Conservation (phyloP, 1,140 invertebrate genomes). For the Anoplolepis gracilipes region DNA sequence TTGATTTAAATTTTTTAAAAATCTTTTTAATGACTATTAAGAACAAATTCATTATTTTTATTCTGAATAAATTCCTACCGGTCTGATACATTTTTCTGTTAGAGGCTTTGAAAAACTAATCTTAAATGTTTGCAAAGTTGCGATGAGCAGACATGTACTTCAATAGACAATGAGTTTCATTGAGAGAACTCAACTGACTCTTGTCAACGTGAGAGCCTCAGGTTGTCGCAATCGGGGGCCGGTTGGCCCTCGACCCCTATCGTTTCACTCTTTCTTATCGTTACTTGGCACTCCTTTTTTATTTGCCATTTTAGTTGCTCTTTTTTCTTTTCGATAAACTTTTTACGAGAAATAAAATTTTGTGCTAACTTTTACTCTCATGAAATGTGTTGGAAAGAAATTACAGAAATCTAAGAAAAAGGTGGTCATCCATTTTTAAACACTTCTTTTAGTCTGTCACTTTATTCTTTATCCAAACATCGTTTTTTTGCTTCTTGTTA, state of each 20-base stretch:
- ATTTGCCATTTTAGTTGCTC: neutral
- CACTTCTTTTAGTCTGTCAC: neutral
- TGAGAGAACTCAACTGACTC: conserved; percentile 52
- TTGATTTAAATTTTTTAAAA: neutral
- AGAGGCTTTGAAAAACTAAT: neutral
- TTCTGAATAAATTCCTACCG: neutral
- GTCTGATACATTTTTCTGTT: neutral
- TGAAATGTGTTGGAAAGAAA: neutral
- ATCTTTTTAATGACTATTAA: no score
- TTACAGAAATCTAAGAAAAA: neutral
- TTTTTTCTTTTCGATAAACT: neutral
- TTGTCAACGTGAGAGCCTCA: conserved; percentile 72
- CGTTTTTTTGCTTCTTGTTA: no score
- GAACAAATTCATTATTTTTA: neutral
- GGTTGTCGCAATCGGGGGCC: conserved; percentile 63
- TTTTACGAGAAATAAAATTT: neutral
- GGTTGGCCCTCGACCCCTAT: conserved; percentile 42
- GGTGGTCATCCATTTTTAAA: no score
- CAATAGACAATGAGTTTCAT: conserved; percentile 64
- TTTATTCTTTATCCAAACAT: neutral
- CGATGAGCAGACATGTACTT: conserved; percentile 37
- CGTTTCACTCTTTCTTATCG: neutral
- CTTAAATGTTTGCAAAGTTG: conserved; percentile 44
- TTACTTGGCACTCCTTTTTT: conserved; percentile 29
- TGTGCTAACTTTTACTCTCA: neutral